Percentiles rank a stretch among this genome's conserved stretches.
phyloP scores from a whole-genome alignment of 2,797 vertebrate species.

The Neostethus bicornis region DNA sequence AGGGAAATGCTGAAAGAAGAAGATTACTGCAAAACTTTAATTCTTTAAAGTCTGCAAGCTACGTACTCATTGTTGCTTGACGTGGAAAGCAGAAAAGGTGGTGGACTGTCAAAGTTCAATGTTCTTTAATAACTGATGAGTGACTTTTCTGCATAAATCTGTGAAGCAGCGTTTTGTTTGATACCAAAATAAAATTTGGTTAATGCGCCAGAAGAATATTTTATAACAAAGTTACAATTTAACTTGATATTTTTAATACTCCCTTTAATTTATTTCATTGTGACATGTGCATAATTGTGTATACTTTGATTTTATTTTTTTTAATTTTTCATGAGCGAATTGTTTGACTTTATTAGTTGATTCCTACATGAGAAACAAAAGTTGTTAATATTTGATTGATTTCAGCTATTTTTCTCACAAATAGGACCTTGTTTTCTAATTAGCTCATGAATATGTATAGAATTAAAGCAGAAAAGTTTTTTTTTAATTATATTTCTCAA shows the following conservation, averaged over 20 bases:
- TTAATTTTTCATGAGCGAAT: conserved; percentile 27
- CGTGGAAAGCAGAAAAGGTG: conserved; percentile 24
- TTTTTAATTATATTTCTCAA: background rate
- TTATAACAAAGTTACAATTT: conserved; percentile 3
- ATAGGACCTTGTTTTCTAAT: background rate
- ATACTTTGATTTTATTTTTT: conserved; percentile 30
- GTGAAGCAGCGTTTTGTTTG: conserved; percentile 25
- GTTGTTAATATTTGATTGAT: conserved; percentile 49
- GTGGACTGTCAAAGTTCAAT: conserved; percentile 20
- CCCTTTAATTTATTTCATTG: conserved; percentile 7
- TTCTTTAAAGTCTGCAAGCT: conserved; percentile 10
- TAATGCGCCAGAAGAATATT: conserved; percentile 16
- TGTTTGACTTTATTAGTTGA: conserved; percentile 33
- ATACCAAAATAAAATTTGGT: too few species aligned
- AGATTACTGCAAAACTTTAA: background rate
- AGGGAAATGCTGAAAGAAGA: background rate
- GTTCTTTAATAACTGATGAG: conserved; percentile 22
- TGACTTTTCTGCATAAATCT: conserved; percentile 17
- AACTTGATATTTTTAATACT: conserved; percentile 5
- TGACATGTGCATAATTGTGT: conserved; percentile 27
- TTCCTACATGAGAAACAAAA: conserved; percentile 68
- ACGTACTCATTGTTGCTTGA: conserved; percentile 20
- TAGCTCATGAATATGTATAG: background rate
- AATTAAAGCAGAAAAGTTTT: background rate
- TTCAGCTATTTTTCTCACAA: background rate